Evolutionary conservation across 2,888 invertebrate genomes (phyloP), one percentile per base, ranked within the genome.

Genomic region (Neria commutata): DNA sequence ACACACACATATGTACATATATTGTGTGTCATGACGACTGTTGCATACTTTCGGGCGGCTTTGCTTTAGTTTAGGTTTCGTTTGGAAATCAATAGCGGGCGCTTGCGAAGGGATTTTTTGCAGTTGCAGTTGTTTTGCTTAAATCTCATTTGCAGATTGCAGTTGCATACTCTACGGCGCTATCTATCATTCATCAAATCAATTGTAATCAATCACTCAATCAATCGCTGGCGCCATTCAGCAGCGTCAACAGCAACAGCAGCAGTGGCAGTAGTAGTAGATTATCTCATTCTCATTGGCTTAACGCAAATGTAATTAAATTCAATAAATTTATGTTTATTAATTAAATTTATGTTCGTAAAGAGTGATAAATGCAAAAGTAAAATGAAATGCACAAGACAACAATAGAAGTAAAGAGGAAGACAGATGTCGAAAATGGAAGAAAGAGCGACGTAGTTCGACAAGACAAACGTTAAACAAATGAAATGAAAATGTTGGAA

Each of bases 231-330:
- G 51, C 60, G 56, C 34, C 53, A 46, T 54, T 50, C 59, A 58
- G 55, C 60, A 54, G 64, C 69, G 67, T 62, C 64, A 63, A 67
- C 76, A 72, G 66, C 74, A 73, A 71, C 70, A 76, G 75, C 73
- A 79, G 75, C 77, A 69, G 77, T 72, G 72, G 73, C 72, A 73
- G 77, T 79, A 79, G 78, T 75, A 77, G 78, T 77, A 77, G 71
- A 77, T 75, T 79, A 79, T 71, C 70, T 79, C 78, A 78, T 73
- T 77, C 79, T 77, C 76, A 77, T 77, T 75, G 77, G 77, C 77
- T 77, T 75, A 75, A 72, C 72, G 77, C 76, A 78, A 78, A 78
- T 79, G 71, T 74, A 72, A 72, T 77, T 70, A 73, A 69, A 73
- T 66, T 72, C 66, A 69, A 72, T 70, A 69, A 70, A 67, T 68